Evolutionary conservation across 2,113 vertebrate genomes (phyloP).

Genomic region (Manacus vitellinus): DNA sequence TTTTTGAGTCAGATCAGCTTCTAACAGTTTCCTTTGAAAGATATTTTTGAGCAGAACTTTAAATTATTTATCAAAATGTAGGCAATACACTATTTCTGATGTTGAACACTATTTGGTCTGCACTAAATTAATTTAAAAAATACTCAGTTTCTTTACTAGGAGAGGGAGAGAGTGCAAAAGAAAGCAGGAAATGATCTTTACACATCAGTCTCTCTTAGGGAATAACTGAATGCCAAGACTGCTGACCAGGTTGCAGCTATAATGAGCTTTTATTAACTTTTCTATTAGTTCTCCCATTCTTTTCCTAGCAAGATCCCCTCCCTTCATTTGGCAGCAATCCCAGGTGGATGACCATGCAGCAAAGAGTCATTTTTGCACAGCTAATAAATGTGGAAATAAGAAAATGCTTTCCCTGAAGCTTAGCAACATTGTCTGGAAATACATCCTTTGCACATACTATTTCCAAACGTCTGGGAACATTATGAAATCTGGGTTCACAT

Average conservation of each 20-base stretch:
- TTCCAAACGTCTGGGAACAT: constrained; percentile 48
- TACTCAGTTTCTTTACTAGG: constrained; percentile 29
- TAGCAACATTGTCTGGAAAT: constrained; percentile 54
- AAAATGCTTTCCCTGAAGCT: constrained; percentile 66
- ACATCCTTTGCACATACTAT: neutral
- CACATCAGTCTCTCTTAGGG: constrained; percentile 31
- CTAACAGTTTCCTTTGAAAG: neutral
- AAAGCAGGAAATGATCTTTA: constrained; percentile 53
- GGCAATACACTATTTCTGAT: neutral
- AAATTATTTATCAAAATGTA: neutral
- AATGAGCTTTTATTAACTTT: constrained; percentile 54
- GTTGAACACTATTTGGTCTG: neutral
- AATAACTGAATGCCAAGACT: neutral
- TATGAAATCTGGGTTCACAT: constrained; percentile 8
- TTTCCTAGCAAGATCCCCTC: neutral
- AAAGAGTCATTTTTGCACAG: constrained; percentile 19
- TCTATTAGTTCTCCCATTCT: neutral
- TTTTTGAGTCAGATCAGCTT: neutral
- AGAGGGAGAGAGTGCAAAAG: neutral
- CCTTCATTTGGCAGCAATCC: neutral
- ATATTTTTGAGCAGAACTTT: neutral
- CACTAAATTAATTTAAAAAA: constrained; percentile 21
- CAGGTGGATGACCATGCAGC: constrained; percentile 31
- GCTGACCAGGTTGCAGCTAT: neutral
- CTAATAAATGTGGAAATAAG: constrained; percentile 66